Conservation (phyloP, 2,113 vertebrate genomes). For the Papio anubis region DNA sequence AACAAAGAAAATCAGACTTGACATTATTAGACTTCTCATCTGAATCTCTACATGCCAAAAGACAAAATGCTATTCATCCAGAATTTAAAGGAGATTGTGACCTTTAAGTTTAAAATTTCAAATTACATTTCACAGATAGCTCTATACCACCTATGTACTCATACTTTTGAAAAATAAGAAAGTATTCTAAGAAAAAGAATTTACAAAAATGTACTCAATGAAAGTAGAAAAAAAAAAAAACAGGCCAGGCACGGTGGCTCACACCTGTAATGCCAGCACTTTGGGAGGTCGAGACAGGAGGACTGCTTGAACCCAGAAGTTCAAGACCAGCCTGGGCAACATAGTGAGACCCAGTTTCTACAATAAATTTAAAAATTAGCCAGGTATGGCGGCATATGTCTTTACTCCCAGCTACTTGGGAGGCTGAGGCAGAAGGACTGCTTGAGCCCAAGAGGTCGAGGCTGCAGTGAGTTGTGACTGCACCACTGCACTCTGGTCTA, state of each 20-base stretch:
- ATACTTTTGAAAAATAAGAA: constrained; percentile 22
- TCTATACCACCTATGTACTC: background rate
- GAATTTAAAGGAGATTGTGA: constrained; percentile 1
- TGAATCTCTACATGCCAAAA: constrained; percentile 23
- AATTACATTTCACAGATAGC: background rate
- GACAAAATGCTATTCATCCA: background rate
- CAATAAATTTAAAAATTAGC: too few relatives aligned
- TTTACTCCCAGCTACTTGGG: too few relatives aligned
- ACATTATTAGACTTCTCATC: background rate
- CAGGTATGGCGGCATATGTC: too few relatives aligned
- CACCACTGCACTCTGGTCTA: too few relatives aligned
- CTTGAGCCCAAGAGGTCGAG: too few relatives aligned
- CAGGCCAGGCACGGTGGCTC: background rate
- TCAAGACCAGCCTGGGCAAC: too few relatives aligned
- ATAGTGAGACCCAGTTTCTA: too few relatives aligned
- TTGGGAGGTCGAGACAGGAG: too few relatives aligned
- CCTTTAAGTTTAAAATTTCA: background rate
- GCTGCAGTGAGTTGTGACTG: too few relatives aligned
- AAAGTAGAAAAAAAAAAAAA: constrained; percentile 23
- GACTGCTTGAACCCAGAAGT: too few relatives aligned
- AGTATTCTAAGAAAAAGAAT: background rate
- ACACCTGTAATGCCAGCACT: too few relatives aligned
- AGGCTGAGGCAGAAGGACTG: too few relatives aligned
- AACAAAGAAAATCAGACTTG: background rate
- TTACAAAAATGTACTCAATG: background rate